Evolutionary conservation across 2,113 vertebrate genomes (phyloP).

Genomic region (Psilopsiagon aurifrons): DNA sequence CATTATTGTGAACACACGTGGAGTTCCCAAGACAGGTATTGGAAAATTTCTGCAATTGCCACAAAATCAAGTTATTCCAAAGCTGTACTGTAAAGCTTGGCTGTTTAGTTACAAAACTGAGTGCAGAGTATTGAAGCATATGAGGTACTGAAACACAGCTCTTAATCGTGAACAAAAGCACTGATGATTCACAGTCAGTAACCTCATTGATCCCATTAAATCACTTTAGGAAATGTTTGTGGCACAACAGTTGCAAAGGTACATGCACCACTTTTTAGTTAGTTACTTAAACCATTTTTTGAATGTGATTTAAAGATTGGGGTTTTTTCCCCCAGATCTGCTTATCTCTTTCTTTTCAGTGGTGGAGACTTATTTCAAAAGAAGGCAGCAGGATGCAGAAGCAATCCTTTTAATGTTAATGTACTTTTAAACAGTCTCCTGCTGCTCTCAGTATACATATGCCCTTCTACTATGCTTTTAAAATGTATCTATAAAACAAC

Average conservation of each 20-base stretch:
- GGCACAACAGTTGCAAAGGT: background rate
- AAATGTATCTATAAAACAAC: background rate
- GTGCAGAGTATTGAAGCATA: background rate
- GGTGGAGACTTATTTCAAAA: background rate
- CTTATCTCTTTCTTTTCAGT: background rate
- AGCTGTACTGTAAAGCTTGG: background rate
- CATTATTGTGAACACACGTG: background rate
- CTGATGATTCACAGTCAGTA: fast-evolving
- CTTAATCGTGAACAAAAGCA: background rate
- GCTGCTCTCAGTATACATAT: background rate
- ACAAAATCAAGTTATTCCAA: background rate
- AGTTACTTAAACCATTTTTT: background rate
- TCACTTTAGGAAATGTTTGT: background rate
- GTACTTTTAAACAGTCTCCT: background rate
- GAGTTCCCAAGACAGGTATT: background rate
- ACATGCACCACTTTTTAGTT: background rate
- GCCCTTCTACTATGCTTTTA: background rate
- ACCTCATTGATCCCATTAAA: background rate
- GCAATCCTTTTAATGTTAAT: conserved; percentile 1
- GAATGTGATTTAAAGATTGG: background rate
- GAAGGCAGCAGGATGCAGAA: background rate
- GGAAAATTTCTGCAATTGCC: background rate
- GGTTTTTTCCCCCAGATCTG: background rate
- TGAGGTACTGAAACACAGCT: background rate
- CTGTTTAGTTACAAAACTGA: background rate